These are phyloP conservation scores for Trissoscelio sp. DNA, from an alignment of 2,888 invertebrate genomes.

Conservation along the genomic window DNA sequence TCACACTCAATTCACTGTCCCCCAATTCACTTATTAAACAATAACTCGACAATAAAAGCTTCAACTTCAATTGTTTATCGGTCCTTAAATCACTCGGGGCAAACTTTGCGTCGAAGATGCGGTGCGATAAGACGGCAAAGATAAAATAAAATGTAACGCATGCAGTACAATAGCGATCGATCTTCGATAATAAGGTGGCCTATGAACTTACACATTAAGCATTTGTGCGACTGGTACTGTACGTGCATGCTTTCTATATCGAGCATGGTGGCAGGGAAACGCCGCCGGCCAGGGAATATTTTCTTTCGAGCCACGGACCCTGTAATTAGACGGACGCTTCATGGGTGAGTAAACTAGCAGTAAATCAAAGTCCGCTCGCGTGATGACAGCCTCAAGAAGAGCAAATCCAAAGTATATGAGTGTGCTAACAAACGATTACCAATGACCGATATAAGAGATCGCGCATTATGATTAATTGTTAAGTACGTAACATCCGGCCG, in stretches of 20 bases:
- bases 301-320: constrained; percentile 75
- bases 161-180: constrained; percentile 49
- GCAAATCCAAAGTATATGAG: constrained; percentile 48
- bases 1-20: too few relatives aligned
- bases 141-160: constrained; percentile 55
- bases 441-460: constrained; percentile 49
- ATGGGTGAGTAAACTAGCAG: constrained; percentile 80
- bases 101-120: constrained; percentile 15
- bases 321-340: constrained; percentile 80
- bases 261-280: constrained; percentile 62
- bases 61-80: constrained; percentile 21
- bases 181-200: constrained; percentile 61
- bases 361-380: constrained; percentile 78
- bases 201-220: constrained; percentile 61
- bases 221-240: constrained; percentile 36
- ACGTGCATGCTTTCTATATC: constrained; percentile 47
- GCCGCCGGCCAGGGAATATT: constrained; percentile 72
- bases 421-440: constrained; percentile 48
- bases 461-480: constrained; percentile 44
- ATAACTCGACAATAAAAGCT: constrained; percentile 20
- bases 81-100: constrained; percentile 29
- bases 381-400: constrained; percentile 74
- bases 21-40: constrained; percentile 30
- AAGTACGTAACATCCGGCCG: constrained; percentile 28
- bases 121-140: constrained; percentile 35